Conservation (phyloP, 2,797 vertebrate genomes). For the Esox masquinongy region DNA sequence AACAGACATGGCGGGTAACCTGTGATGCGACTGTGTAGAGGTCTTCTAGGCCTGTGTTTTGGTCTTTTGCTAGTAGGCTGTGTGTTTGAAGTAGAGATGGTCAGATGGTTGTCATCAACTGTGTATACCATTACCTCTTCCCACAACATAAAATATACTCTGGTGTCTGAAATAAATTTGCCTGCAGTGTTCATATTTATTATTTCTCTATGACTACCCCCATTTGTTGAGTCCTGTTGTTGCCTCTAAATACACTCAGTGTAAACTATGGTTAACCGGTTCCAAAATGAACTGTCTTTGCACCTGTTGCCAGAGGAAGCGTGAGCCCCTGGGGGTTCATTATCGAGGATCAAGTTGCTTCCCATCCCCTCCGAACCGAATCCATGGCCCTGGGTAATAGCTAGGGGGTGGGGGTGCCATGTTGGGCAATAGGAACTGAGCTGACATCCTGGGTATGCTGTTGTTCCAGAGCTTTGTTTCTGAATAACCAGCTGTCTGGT, state of each 20-base stretch:
- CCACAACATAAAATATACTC: not conserved
- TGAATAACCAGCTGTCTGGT: slow-evolving; percentile 66
- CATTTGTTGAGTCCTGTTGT: not conserved
- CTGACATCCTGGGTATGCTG: slow-evolving; percentile 63
- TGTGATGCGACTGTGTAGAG: not conserved
- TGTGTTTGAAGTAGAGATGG: not conserved
- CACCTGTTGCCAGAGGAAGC: slow-evolving; percentile 84
- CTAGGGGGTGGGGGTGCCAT: slow-evolving; percentile 58
- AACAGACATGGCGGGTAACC: not conserved
- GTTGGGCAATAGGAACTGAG: slow-evolving; percentile 65
- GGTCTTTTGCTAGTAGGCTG: not conserved
- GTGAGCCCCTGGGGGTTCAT: slow-evolving; percentile 71
- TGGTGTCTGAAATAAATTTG: not conserved
- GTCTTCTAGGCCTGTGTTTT: not conserved
- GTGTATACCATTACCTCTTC: not conserved
- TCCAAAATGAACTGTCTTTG: slow-evolving; percentile 74
- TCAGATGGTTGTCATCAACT: not conserved
- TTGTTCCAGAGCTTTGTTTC: slow-evolving; percentile 75
- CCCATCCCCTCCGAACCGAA: slow-evolving; percentile 65
- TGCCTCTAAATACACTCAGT: not conserved
- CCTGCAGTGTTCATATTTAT: slow-evolving; percentile 15
- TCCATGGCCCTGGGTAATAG: slow-evolving; percentile 43
- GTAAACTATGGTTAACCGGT: slow-evolving; percentile 61
- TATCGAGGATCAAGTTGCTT: slow-evolving; percentile 80
- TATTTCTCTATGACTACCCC: slow-evolving; percentile 43